Evolutionary conservation across 2,113 vertebrate genomes (phyloP).

Genomic region (Ellobius talpinus): DNA sequence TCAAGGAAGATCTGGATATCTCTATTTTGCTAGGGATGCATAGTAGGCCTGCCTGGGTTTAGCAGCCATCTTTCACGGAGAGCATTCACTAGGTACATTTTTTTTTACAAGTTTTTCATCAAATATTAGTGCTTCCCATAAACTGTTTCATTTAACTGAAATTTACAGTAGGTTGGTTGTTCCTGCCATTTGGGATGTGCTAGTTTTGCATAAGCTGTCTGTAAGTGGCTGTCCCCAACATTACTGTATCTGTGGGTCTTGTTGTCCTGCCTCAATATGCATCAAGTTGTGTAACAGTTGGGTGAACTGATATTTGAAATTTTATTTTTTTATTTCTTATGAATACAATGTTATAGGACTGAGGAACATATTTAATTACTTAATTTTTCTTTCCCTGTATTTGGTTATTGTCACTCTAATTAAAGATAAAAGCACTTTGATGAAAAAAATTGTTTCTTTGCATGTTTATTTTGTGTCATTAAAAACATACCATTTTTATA

Average conservation of each 20-base stretch:
- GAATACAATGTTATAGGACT: constrained; percentile 62
- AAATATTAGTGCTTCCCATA: constrained; percentile 45
- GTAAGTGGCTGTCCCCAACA: constrained; percentile 61
- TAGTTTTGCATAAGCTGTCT: constrained; percentile 67
- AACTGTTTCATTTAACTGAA: constrained; percentile 37
- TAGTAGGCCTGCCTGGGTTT: not conserved
- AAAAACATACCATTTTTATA: not conserved
- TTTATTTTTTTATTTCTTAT: constrained; percentile 76
- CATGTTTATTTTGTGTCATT: not conserved
- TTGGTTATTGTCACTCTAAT: constrained; percentile 73
- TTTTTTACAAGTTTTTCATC: constrained; percentile 51
- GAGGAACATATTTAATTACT: constrained; percentile 76
- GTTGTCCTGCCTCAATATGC: constrained; percentile 57
- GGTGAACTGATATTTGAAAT: constrained; percentile 74
- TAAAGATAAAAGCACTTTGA: constrained; percentile 87
- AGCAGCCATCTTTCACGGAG: not conserved
- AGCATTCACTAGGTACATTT: constrained; percentile 33
- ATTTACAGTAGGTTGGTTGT: constrained; percentile 66
- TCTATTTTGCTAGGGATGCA: constrained; percentile 12
- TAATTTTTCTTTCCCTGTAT: constrained; percentile 76
- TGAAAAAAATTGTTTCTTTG: constrained; percentile 77
- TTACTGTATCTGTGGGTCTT: constrained; percentile 52
- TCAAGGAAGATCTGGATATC: not conserved
- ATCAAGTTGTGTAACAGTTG: constrained; percentile 76
- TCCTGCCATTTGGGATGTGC: constrained; percentile 45